Conservation (phyloP, 2,888 invertebrate genomes). For the Watsonalla binaria region DNA sequence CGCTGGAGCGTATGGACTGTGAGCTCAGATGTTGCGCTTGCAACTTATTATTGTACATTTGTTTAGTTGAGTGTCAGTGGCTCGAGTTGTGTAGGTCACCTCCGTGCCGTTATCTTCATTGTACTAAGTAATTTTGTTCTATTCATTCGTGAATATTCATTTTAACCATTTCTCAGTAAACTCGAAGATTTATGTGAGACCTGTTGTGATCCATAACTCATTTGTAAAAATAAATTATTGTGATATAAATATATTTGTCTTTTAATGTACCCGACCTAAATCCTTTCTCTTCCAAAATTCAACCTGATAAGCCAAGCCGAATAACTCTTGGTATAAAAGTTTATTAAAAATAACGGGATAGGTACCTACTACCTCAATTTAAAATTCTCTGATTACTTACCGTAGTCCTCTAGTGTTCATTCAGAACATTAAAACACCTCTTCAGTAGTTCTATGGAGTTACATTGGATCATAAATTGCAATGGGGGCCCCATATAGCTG, state of each 20-base stretch:
- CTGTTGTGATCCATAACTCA: slow-evolving; percentile 73
- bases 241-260: slow-evolving; percentile 60
- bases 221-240: slow-evolving; percentile 80
- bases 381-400: too few species aligned
- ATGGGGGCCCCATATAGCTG: too few species aligned
- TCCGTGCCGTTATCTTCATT: slow-evolving; percentile 22
- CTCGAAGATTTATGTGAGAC: slow-evolving; percentile 61
- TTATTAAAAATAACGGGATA: too few species aligned
- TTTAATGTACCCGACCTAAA: slow-evolving; percentile 9
- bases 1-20: slow-evolving; percentile 32
- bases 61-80: slow-evolving; percentile 29
- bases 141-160: slow-evolving; percentile 44
- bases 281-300: not conserved
- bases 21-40: slow-evolving; percentile 64
- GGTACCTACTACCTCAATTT: too few species aligned
- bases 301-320: too few species aligned
- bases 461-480: too few species aligned
- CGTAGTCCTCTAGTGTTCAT: too few species aligned
- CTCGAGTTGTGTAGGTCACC: slow-evolving; percentile 24
- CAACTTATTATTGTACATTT: slow-evolving; percentile 26
- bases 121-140: slow-evolving; percentile 35
- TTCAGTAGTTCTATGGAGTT: too few species aligned
- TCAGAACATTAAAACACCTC: too few species aligned
- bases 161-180: slow-evolving; percentile 57
- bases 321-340: too few species aligned